Evolutionary conservation across 1,140 invertebrate species (phyloP).

Genomic region (Pseudachorutes palmiensis): DNA sequence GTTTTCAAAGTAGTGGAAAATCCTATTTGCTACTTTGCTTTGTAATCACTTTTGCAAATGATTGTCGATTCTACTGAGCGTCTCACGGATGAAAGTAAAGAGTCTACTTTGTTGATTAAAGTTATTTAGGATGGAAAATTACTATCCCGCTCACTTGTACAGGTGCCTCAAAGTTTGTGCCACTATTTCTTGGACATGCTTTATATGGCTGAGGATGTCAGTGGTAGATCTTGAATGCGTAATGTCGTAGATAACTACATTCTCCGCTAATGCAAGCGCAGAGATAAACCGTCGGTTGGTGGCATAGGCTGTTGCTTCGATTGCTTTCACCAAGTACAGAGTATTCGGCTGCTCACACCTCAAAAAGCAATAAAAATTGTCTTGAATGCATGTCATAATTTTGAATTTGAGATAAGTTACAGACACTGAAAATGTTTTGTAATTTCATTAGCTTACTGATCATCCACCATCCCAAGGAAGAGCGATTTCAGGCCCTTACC

Average conservation of each 20-base stretch:
- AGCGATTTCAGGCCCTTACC: background rate
- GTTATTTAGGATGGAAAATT: too few species aligned
- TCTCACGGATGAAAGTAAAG: too few species aligned
- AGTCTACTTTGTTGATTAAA: too few species aligned
- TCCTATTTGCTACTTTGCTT: too few species aligned
- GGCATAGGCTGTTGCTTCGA: background rate
- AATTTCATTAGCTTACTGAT: background rate
- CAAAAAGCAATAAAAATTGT: too few species aligned
- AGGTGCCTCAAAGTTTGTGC: background rate
- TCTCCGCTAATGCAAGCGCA: background rate
- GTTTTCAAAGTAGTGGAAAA: too few species aligned
- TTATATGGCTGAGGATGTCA: background rate
- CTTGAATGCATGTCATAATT: too few species aligned
- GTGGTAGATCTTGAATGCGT: background rate
- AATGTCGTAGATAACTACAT: background rate
- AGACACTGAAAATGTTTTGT: background rate
- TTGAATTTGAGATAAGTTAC: too few species aligned
- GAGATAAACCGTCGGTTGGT: background rate
- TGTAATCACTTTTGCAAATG: background rate
- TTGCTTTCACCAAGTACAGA: background rate
- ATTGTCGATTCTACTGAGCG: too few species aligned
- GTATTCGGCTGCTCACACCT: background rate
- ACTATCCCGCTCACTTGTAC: too few species aligned
- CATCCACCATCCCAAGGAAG: background rate
- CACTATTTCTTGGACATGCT: background rate